Base-by-base conservation (phyloP, 2,113 vertebrate genomes). In the Xiphophorus maculatus region DNA sequence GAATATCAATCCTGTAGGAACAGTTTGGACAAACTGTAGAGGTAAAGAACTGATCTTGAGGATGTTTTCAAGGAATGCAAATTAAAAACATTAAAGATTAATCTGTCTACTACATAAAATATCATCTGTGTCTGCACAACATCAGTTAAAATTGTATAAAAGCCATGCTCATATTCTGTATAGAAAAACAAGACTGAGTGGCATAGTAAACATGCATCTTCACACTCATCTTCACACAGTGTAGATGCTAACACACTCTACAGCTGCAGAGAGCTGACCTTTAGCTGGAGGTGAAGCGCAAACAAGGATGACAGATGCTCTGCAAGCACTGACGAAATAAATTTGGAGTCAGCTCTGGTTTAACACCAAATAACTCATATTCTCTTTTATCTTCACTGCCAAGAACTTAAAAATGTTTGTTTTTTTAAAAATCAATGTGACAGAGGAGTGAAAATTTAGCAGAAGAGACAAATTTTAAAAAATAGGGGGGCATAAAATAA, bases 221-320 rank as follows among this genome's bases (percentile, higher is more conserved):
- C n/a, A 60, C 8, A 28, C 48, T 33, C 63, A 30, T 30, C 30
- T 30, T 30, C 30, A 30, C 30, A 60, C 0, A 40, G 10, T 48
- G 19, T 13, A 32, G 17, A 73, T 19, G 4, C 33, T 32, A 71
- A 62, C 69, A 64, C 68, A 66, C 51, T 42, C 2, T 30, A 42
- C 67, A 85, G 76, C 71, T 88, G 86, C 25, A 51, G 51, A 67
- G 67, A 3, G n/a, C 22, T 88, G 88, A 83, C 88, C 87, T 88
- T 63, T 75, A 68, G 83, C 86, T 71, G 27, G 69, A 74, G 80
- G 87, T 84, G 69, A 79, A 22, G 58, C 48, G 65, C 19, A 11
- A 29, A 68, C 30, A 71, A 32, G 32, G 73, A 42, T 25, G 29
- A 66, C 90, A 87, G 85, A 86, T 89, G 83, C 72, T 85, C 51